Percentiles rank a stretch among this genome's conserved stretches.
Evolutionary conservation across 2,888 invertebrate species (phyloP).

Genomic region (Poecilobothrus nobilitatus): DNA sequence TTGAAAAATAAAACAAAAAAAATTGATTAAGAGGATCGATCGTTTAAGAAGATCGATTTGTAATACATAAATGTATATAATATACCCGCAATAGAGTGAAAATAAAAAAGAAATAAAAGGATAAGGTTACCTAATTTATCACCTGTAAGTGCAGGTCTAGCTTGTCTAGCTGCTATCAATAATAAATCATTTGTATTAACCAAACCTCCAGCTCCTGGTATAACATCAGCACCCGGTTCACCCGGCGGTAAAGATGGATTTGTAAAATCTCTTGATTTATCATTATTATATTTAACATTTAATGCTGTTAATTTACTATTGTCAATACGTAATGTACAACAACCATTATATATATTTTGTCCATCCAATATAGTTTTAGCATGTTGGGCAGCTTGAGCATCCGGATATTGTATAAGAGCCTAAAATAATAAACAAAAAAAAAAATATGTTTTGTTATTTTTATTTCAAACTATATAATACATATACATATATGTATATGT

Average conservation of each 20-base stretch:
- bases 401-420: constrained; percentile 98
- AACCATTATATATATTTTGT: constrained; percentile 98
- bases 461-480: constrained; percentile 35
- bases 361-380: constrained; percentile 96
- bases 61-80: too few relatives aligned
- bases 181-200: constrained; percentile 51
- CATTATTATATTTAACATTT: constrained; percentile 99
- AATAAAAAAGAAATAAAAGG: constrained; percentile 25
- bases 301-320: constrained; percentile 97
- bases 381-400: constrained; percentile 91
- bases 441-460: background rate
- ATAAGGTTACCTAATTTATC: constrained; percentile 44
- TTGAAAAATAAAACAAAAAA: too few relatives aligned
- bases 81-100: background rate
- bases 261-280: constrained; percentile 98
- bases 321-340: constrained; percentile 98
- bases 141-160: constrained; percentile 44
- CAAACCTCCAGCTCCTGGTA: constrained; percentile 48
- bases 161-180: constrained; percentile 42
- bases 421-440: constrained; percentile 69
- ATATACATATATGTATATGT: too few relatives aligned
- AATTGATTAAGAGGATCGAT: too few relatives aligned
- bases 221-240: constrained; percentile 59
- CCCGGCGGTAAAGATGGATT: constrained; percentile 96
- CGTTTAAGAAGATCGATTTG: too few relatives aligned